Evolutionary conservation across 2,797 vertebrate genomes (phyloP).

Genomic region (Simalia tracyae): DNA sequence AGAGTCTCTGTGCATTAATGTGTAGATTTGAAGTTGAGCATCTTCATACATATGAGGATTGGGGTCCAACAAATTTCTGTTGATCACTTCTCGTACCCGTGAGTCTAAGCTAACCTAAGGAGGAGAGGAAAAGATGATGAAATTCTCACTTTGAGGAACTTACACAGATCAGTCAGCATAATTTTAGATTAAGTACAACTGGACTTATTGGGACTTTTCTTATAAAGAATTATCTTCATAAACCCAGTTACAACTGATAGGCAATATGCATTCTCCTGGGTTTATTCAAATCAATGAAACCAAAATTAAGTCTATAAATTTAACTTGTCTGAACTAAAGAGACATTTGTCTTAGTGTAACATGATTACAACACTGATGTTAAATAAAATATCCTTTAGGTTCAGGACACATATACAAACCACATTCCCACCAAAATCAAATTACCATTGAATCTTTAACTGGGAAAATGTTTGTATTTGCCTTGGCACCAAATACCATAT

Average conservation of each 20-base stretch:
- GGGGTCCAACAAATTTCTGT: constrained; percentile 90
- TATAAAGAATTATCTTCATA: not conserved
- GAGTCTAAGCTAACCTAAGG: constrained; percentile 97
- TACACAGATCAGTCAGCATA: not conserved
- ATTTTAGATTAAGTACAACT: not conserved
- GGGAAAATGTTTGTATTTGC: not conserved
- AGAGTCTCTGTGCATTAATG: constrained; percentile 99
- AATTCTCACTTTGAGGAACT: constrained; percentile 22
- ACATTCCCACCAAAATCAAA: not conserved
- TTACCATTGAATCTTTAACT: not conserved
- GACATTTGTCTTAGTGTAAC: not conserved
- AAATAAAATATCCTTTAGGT: not conserved
- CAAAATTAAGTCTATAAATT: not conserved
- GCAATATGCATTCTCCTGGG: not conserved
- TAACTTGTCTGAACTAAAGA: not conserved
- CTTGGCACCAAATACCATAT: not conserved
- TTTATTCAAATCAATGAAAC: not conserved
- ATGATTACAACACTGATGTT: not conserved
- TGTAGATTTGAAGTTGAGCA: constrained; percentile 98
- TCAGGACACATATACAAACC: not conserved
- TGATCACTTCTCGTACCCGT: constrained; percentile 95
- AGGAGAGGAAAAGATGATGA: constrained; percentile 55
- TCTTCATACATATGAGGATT: constrained; percentile 96
- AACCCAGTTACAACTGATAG: not conserved
- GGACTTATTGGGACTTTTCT: not conserved